Conservation (phyloP, 2,888 invertebrate genomes). For the Aquatica leii region DNA sequence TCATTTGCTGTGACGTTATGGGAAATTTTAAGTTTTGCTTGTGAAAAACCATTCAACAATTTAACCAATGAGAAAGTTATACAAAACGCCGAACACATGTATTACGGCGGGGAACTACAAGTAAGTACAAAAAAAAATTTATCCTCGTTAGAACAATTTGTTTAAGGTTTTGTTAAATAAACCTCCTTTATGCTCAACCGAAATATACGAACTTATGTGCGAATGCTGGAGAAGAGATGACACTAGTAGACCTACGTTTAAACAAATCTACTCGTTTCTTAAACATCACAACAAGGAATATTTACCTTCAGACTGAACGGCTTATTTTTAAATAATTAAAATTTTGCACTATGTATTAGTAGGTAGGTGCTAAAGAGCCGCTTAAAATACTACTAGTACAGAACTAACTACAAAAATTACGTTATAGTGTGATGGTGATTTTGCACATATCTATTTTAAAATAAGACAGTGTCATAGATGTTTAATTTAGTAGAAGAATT, state of each 20-base stretch:
- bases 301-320: constrained; percentile 56
- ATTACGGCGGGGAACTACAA: constrained; percentile 69
- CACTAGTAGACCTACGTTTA: constrained; percentile 67
- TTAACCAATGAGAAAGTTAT: constrained; percentile 70
- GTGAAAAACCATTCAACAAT: constrained; percentile 68
- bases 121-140: constrained; percentile 51
- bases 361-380: not conserved
- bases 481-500: too few relatives aligned
- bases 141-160: not conserved
- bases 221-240: constrained; percentile 73
- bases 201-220: constrained; percentile 79
- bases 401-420: not conserved
- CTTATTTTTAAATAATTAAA: not conserved
- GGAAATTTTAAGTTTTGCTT: constrained; percentile 69
- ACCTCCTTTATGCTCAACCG: constrained; percentile 77
- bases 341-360: not conserved
- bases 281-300: constrained; percentile 69
- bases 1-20: constrained; percentile 71
- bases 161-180: constrained; percentile 68
- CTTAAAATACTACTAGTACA: not conserved
- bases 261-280: constrained; percentile 74
- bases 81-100: constrained; percentile 72
- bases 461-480: too few relatives aligned
- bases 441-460: not conserved
- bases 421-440: not conserved